These are phyloP conservation scores for Lamellibrachia columna DNA, from an alignment of 2,888 invertebrate species.

Conservation along the genomic window DNA sequence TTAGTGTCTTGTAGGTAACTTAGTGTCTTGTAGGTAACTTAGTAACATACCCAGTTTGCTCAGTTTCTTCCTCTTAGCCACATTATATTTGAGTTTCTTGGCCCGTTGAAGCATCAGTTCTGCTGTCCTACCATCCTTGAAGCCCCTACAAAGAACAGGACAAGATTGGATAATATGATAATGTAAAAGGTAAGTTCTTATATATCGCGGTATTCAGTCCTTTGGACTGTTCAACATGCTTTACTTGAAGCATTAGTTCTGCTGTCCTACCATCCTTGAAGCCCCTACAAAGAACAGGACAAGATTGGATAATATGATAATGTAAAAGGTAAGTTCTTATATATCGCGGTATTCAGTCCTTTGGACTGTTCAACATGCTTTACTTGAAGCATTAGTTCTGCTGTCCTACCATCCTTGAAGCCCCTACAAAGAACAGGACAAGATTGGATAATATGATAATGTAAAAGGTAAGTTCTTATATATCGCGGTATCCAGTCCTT, in stretches of 20 bases:
- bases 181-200: neutral
- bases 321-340: neutral
- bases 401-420: slow-evolving; percentile 59
- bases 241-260: slow-evolving; percentile 57
- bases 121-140: slow-evolving; percentile 58
- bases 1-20: neutral
- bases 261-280: slow-evolving; percentile 60
- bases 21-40: neutral
- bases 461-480: neutral
- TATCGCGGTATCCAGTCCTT: too few species aligned
- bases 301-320: neutral
- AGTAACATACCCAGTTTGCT: slow-evolving; percentile 55
- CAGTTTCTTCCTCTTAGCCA: slow-evolving; percentile 56
- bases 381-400: slow-evolving; percentile 61
- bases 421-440: slow-evolving; percentile 50
- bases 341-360: too few species aligned
- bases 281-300: slow-evolving; percentile 50
- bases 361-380: too few species aligned
- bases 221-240: too few species aligned
- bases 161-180: neutral
- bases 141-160: slow-evolving; percentile 53
- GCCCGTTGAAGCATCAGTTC: slow-evolving; percentile 62
- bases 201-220: too few species aligned
- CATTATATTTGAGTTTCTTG: slow-evolving; percentile 63
- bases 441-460: neutral